These are phyloP conservation scores for Cataglyphis albicans DNA, from an alignment of 2,888 invertebrate genomes.

Conservation along the genomic window DNA sequence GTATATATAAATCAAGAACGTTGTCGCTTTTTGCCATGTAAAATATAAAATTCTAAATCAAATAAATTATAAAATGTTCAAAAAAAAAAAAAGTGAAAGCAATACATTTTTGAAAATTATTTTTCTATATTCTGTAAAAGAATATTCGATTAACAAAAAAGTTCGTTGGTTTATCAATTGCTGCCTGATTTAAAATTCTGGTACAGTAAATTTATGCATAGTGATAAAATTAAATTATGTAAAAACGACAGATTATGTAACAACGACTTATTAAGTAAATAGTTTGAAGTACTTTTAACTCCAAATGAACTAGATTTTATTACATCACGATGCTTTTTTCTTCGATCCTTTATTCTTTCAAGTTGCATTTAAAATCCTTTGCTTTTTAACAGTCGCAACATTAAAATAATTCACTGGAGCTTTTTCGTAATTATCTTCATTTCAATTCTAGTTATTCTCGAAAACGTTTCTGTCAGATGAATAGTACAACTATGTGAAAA, in stretches of 20 bases:
- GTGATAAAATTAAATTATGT: conserved; percentile 2
- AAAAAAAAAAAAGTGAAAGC: neutral
- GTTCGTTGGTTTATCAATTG: neutral
- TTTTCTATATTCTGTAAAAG: neutral
- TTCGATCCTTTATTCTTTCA: neutral
- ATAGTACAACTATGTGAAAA: neutral
- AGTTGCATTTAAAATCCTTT: neutral
- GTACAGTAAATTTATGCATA: neutral
- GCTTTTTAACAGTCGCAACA: neutral
- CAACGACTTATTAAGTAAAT: neutral
- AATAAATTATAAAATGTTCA: neutral
- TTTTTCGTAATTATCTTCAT: conserved; percentile 3
- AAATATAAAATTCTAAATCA: neutral
- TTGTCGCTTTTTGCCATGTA: neutral
- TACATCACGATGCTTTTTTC: neutral
- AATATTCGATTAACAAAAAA: neutral
- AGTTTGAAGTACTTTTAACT: conserved; percentile 6
- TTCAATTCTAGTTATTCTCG: conserved; percentile 8
- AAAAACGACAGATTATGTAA: neutral
- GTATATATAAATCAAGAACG: neutral
- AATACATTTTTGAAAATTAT: neutral
- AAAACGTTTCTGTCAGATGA: neutral
- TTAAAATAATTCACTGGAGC: conserved; percentile 16
- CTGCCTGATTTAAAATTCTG: neutral
- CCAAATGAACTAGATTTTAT: neutral